Percentiles rank a stretch among this genome's conserved stretches.
These are phyloP conservation scores for Creontiades dilutus DNA, from an alignment of 2,888 invertebrate species.

Conservation along the genomic window DNA sequence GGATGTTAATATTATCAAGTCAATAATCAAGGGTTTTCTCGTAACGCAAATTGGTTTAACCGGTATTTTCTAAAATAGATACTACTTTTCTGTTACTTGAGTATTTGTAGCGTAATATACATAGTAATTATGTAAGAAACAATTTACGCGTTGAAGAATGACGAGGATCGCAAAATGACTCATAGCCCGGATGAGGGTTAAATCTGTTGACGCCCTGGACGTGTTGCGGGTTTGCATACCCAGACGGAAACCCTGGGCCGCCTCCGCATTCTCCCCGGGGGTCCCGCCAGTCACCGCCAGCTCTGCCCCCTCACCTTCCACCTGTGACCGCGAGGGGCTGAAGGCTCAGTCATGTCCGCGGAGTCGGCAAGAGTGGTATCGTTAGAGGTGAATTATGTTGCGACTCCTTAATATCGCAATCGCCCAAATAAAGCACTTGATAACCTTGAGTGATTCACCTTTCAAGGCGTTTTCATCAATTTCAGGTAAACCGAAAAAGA, in stretches of 20 bases:
- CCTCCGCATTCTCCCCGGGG: not conserved
- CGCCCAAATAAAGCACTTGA: not conserved
- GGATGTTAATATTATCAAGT: no score
- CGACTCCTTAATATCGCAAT: not conserved
- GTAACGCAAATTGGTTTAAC: no score
- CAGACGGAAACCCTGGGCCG: not conserved
- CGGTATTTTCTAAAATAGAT: no score
- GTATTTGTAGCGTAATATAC: no score
- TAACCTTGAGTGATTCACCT: not conserved
- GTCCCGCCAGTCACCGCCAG: constrained; percentile 51
- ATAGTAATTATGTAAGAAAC: no score
- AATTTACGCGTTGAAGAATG: no score
- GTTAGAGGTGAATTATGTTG: not conserved
- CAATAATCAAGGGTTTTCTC: no score
- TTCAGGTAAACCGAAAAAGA: no score
- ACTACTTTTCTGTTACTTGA: no score
- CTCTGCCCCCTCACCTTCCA: not conserved
- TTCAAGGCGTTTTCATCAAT: no score
- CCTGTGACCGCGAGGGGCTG: not conserved
- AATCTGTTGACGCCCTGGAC: not conserved
- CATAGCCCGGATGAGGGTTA: no score
- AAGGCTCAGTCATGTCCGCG: constrained; percentile 31
- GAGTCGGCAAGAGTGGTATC: not conserved
- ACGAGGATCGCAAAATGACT: no score
- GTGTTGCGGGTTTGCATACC: constrained; percentile 33